Evolutionary conservation across 2,888 invertebrate species (phyloP), one percentile per base, ranked within the genome.

Genomic region (Argyra leucocephala): DNA sequence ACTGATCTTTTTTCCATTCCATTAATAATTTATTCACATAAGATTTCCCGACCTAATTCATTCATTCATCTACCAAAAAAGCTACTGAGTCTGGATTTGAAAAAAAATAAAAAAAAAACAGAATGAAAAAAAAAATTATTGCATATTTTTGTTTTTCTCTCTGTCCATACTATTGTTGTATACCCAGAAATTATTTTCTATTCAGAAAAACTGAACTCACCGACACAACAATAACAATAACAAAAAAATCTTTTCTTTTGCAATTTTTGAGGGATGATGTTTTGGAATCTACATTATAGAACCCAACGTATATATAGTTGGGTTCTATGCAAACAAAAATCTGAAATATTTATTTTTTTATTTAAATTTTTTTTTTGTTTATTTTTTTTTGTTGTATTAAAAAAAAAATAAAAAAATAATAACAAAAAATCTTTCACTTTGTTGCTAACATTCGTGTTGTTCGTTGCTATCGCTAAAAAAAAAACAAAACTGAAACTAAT

Each of bases 1-100:
- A 15, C n/a, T 48, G 31, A 10, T 31, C 7, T 6, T 10, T 7
- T 18, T 48, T 18, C 5, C 37, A 48, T 48, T 18, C 18, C 26
- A 26, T 31, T 3, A 7, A 31, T 31, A 31, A 26, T 31, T 10
- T 6, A 48, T 18, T 48, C 48, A 48, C 15, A 48, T 48, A 48
- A 48, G 48, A 48, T 48, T 48, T 48, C 48, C 48, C 48, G 48
- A 48, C 48, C 48, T 48, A 48, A 48, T 48, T 48, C 31, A 31
- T 31, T 7, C n/a, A n/a, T 10, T 31, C 48, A n/a, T 48, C 15
- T 48, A 48, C 15, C 48, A 18, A 48, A 48, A 48, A 9, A 48
- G 5, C 12, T 48, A 48, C 48, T 48, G 15, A 48, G 48, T 48
- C 48, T 48, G 48, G 48, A 48, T 48, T 2, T 5, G 18, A 48